A percentile compares a stretch with the other conserved stretches of the same genome.
These are phyloP conservation scores for Anhinga rufa DNA, from an alignment of 2,113 vertebrate genomes.

Conservation along the genomic window DNA sequence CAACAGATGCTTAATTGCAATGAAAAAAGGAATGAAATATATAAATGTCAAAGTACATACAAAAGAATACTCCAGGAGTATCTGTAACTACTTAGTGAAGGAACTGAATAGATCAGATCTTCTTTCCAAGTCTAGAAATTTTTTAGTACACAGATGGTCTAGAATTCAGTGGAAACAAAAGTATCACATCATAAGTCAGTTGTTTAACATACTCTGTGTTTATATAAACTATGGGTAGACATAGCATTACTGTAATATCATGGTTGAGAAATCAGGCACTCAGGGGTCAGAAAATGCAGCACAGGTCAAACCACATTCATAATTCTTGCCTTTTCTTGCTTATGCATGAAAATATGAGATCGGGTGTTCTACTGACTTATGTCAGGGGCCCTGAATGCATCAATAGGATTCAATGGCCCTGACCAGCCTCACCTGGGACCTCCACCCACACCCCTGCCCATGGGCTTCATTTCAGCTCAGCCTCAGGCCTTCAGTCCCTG, in stretches of 20 bases:
- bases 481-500: background rate
- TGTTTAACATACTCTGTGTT: constrained; percentile 46
- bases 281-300: constrained; percentile 12
- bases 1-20: background rate
- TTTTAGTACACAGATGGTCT: constrained; percentile 35
- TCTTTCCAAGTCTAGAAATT: constrained; percentile 17
- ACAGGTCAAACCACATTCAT: constrained; percentile 27
- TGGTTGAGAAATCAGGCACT: constrained; percentile 51
- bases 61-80: background rate
- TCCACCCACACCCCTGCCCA: background rate
- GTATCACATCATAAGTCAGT: constrained; percentile 44
- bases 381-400: background rate
- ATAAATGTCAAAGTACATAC: background rate
- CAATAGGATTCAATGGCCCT: background rate
- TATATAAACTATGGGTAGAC: constrained; percentile 43
- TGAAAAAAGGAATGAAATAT: background rate
- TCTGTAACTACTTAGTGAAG: constrained; percentile 15
- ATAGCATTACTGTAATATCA: constrained; percentile 3
- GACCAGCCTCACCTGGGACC: background rate
- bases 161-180: constrained; percentile 45
- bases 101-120: background rate
- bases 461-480: background rate
- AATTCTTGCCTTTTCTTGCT: constrained; percentile 17
- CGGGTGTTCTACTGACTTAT: background rate
- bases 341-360: background rate